These are phyloP conservation scores for Lepidochrysops patricia DNA, from an alignment of 2,888 invertebrate species.

Conservation along the genomic window DNA sequence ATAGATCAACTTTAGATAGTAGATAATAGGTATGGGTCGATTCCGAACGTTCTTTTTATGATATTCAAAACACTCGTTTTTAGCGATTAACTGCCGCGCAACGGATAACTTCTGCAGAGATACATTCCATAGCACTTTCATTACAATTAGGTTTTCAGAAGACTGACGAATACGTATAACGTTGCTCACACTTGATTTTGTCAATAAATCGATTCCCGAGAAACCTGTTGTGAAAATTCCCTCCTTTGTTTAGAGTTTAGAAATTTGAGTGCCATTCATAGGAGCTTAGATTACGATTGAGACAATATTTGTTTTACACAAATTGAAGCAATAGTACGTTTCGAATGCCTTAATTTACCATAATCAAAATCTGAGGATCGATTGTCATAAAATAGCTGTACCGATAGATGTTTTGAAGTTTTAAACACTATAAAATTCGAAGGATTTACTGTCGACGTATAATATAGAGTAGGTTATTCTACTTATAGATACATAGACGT, in stretches of 20 bases:
- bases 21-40: conserved; percentile 45
- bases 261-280: conserved; percentile 70
- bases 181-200: conserved; percentile 53
- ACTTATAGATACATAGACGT: conserved; percentile 29
- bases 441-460: conserved; percentile 61
- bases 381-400: conserved; percentile 6
- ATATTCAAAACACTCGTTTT: conserved; percentile 5
- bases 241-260: conserved; percentile 55
- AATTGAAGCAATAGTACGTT: conserved; percentile 19
- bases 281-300: conserved; percentile 61
- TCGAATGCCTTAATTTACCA: conserved; percentile 24
- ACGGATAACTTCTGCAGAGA: not conserved
- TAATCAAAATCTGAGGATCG: conserved; percentile 13
- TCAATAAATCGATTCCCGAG: conserved; percentile 19
- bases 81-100: conserved; percentile 2
- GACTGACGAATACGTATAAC: conserved; percentile 63
- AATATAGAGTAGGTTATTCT: conserved; percentile 55
- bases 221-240: conserved; percentile 65
- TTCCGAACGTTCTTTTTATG: conserved; percentile 39
- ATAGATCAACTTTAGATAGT: conserved; percentile 36
- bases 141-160: conserved; percentile 62
- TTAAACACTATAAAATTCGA: conserved; percentile 48
- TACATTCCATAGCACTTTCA: conserved; percentile 51
- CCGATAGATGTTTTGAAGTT: conserved; percentile 22
- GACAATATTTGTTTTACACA: conserved; percentile 51